Evolutionary conservation across 2,888 invertebrate genomes (phyloP).

Genomic region (Macrosoma leucophasiata): DNA sequence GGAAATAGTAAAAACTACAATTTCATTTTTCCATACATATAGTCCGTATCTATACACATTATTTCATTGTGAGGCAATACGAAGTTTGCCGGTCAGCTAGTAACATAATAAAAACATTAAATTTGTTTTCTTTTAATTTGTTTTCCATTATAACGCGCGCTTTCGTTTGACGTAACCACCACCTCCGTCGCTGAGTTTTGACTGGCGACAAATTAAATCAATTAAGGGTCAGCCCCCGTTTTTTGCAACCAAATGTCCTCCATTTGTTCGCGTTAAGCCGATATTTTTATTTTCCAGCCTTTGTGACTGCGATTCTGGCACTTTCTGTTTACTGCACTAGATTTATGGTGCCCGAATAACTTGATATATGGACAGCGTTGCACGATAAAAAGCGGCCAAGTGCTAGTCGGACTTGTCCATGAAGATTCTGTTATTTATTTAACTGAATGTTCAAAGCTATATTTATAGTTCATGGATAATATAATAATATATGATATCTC

Average conservation of each 20-base stretch:
- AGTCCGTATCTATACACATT: too few species aligned
- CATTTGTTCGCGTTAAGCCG: constrained; percentile 58
- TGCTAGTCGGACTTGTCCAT: too few species aligned
- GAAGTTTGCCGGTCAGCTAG: too few species aligned
- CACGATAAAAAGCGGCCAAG: too few species aligned
- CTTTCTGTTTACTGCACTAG: constrained; percentile 6
- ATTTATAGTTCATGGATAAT: too few species aligned
- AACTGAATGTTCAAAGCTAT: too few species aligned
- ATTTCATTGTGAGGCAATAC: too few species aligned
- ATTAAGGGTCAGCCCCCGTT: constrained; percentile 55
- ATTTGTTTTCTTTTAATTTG: background rate
- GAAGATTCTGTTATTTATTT: too few species aligned
- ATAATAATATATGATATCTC: too few species aligned
- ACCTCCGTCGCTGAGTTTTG: constrained; percentile 50
- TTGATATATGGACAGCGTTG: background rate
- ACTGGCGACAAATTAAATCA: constrained; percentile 71
- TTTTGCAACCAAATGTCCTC: constrained; percentile 51
- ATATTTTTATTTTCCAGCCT: constrained; percentile 40
- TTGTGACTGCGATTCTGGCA: constrained; percentile 25
- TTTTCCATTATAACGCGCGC: constrained; percentile 14
- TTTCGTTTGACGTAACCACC: constrained; percentile 26
- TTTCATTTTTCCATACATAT: too few species aligned
- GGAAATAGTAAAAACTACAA: too few species aligned
- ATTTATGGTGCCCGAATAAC: constrained; percentile 1
- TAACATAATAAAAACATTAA: too few species aligned